Evolutionary conservation across 2,888 invertebrate species (phyloP).

Genomic region (Artemia sinica): DNA sequence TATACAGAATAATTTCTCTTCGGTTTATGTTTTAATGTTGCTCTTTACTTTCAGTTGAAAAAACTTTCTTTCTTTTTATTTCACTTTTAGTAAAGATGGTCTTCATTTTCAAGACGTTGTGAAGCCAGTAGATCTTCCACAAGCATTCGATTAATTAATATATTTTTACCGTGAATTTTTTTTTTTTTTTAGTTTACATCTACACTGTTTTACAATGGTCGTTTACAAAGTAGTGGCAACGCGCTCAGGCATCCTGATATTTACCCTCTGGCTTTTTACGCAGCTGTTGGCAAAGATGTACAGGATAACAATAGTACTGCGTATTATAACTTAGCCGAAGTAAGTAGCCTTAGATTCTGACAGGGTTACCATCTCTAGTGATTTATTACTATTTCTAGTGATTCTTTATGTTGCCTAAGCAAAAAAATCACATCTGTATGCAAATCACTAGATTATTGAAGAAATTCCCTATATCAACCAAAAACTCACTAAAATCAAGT

Average conservation of each 20-base stretch:
- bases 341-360: slow-evolving; percentile 26
- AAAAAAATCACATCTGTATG: too few species aligned
- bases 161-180: background rate
- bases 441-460: too few species aligned
- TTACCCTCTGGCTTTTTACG: slow-evolving; percentile 59
- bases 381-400: too few species aligned
- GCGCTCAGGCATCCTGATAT: slow-evolving; percentile 49
- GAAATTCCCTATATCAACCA: too few species aligned
- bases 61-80: background rate
- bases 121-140: too few species aligned
- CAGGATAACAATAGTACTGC: slow-evolving; percentile 55
- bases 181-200: slow-evolving; percentile 44
- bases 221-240: slow-evolving; percentile 51
- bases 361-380: too few species aligned
- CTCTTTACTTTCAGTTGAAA: too few species aligned
- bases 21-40: too few species aligned
- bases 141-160: too few species aligned
- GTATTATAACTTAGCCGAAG: slow-evolving; percentile 63
- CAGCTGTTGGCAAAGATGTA: slow-evolving; percentile 54
- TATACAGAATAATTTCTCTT: too few species aligned
- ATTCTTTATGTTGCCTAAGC: too few species aligned
- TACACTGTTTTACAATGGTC: slow-evolving; percentile 59
- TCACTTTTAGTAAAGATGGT: slow-evolving; percentile 11
- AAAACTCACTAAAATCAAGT: too few species aligned
- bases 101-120: background rate